These are phyloP conservation scores for Bryconaethiops microstoma DNA, from an alignment of 2,797 vertebrate species.

Conservation along the genomic window DNA sequence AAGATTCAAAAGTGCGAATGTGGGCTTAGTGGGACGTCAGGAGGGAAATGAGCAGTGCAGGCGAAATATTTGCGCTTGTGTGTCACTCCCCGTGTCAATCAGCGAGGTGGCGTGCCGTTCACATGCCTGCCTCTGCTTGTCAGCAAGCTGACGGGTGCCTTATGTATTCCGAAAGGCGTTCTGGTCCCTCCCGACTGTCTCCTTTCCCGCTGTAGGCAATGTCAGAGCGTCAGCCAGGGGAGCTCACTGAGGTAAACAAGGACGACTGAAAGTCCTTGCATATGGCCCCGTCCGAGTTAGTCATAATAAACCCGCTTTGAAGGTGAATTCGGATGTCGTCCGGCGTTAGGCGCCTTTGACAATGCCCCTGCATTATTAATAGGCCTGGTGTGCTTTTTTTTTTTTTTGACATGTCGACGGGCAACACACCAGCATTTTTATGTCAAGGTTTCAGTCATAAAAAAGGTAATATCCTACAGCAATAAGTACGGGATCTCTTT, in stretches of 20 bases:
- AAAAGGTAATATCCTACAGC: slow-evolving; percentile 12
- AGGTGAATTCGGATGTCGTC: slow-evolving; percentile 63
- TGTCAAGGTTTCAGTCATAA: slow-evolving; percentile 16
- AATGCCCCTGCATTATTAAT: slow-evolving; percentile 36
- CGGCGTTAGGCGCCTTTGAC: slow-evolving; percentile 59
- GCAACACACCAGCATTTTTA: slow-evolving; percentile 24
- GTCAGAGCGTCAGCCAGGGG: slow-evolving; percentile 54
- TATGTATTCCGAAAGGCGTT: slow-evolving; percentile 71
- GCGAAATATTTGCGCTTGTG: slow-evolving; percentile 11
- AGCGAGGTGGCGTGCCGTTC: slow-evolving; percentile 22
- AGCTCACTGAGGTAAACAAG: slow-evolving; percentile 70
- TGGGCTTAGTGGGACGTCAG: slow-evolving; percentile 12
- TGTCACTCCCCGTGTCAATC: slow-evolving; percentile 14
- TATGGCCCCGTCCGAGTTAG: slow-evolving; percentile 58
- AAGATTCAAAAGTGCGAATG: not conserved
- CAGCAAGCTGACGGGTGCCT: slow-evolving; percentile 51
- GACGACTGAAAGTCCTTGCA: slow-evolving; percentile 68
- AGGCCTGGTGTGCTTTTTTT: not conserved
- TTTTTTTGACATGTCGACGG: not conserved
- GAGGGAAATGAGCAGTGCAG: not conserved
- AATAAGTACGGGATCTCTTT: not conserved
- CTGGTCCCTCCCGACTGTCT: slow-evolving; percentile 58
- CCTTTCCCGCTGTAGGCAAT: slow-evolving; percentile 62
- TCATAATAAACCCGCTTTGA: slow-evolving; percentile 63
- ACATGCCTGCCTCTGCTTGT: slow-evolving; percentile 54